Evolutionary conservation across 2,888 invertebrate genomes (phyloP), one percentile per base, ranked within the genome.

Genomic region (Raillietiella orientalis): DNA sequence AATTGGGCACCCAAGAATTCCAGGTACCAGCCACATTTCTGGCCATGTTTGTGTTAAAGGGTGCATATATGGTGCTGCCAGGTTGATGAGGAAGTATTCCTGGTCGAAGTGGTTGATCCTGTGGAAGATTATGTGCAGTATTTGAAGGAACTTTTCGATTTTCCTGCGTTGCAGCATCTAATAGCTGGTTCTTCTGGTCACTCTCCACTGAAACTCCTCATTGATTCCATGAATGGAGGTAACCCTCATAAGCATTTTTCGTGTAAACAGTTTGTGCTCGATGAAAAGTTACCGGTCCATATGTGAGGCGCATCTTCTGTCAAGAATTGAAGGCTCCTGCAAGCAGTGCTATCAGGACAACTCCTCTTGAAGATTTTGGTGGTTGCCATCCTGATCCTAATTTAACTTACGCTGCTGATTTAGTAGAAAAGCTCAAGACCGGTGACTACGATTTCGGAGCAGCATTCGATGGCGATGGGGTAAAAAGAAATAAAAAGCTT

Each of bases 381-480:
- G 87, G 87, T 17, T 58, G 67, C 30, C 56, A 59, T 49, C 96
- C 96, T 0, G 96, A 99, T 56, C 96, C 96, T 12, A 99, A 99
- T 54, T 56, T 77, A 12, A 77, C 75, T 0, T 77, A 77, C 41
- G 75, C 75, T 2, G 62, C 62, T 15, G 65, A 69, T 40, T 56
- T 77, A 23, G 74, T 77, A 3, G 51, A 58, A 21, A 56, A 59
- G 1, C 58, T 75, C 33, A 56, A 52, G 27, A 45, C 45, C 28
- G 62, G 66, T 4, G 48, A 51, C 8, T 61, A 62, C 41, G 66
- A 66, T 39, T 56, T 75, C 37, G 96, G 96, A 6, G 90, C 84
- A 2, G 96, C 96, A 12, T 99, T 96, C 45, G 96, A 99, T 53
- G 96, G 96, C 0, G 96, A 99, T 47, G 96, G 96, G 31, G 60